Conservation (phyloP, 2,797 vertebrate species). For the Pangasius krempfi region DNA sequence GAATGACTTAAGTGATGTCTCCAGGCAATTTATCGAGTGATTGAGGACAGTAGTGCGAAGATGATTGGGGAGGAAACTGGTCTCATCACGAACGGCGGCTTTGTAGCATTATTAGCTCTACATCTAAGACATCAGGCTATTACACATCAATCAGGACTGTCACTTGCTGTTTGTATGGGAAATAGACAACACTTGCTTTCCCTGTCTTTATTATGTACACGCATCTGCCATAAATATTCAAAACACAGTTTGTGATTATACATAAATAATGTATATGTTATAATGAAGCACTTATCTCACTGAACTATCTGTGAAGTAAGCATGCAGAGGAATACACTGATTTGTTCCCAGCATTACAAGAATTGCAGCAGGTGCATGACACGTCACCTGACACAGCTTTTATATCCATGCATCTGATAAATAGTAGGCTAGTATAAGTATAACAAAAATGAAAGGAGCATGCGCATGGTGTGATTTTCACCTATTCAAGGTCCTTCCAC, state of each 20-base stretch:
- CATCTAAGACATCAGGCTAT: background rate
- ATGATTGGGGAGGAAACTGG: background rate
- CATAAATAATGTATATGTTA: background rate
- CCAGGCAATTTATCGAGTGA: background rate
- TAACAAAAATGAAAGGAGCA: background rate
- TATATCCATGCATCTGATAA: background rate
- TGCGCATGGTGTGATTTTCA: background rate
- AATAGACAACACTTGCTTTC: background rate
- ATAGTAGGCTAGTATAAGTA: background rate
- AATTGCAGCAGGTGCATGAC: background rate
- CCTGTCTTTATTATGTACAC: background rate
- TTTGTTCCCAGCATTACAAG: background rate
- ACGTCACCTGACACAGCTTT: background rate
- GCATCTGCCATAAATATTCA: constrained; percentile 1
- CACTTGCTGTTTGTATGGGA: constrained; percentile 6
- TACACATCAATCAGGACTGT: background rate
- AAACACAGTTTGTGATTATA: background rate
- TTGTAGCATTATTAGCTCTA: background rate
- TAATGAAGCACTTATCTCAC: background rate
- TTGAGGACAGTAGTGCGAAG: background rate
- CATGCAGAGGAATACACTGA: background rate
- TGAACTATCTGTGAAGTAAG: background rate
- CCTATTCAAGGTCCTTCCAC: constrained; percentile 14
- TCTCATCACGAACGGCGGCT: constrained; percentile 4
- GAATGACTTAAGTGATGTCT: background rate